Evolutionary conservation across 1,140 invertebrate species (phyloP).

Genomic region (Neodiprion lecontei): DNA sequence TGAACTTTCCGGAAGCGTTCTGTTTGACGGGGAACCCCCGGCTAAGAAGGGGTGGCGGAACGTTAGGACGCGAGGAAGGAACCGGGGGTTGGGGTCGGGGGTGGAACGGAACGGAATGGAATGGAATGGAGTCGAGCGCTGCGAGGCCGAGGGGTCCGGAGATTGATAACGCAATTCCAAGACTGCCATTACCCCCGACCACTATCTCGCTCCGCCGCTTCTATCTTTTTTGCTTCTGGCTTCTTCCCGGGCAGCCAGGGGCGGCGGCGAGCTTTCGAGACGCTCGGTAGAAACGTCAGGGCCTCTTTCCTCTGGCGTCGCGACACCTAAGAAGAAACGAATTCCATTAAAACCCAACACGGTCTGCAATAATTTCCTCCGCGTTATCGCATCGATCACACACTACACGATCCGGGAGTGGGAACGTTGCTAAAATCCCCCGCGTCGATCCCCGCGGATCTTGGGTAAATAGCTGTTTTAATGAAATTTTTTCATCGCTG

Average conservation of each 20-base stretch:
- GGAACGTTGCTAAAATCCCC: too few relatives aligned
- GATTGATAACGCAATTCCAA: slow-evolving; percentile 65
- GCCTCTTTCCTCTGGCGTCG: slow-evolving; percentile 14
- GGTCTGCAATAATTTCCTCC: neutral
- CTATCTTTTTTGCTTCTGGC: slow-evolving; percentile 53
- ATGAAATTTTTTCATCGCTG: too few relatives aligned
- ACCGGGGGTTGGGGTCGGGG: slow-evolving; percentile 34
- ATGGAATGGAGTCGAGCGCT: slow-evolving; percentile 54
- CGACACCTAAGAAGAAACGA: neutral
- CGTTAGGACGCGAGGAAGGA: slow-evolving; percentile 22
- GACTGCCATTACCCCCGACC: slow-evolving; percentile 61
- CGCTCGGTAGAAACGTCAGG: slow-evolving; percentile 39
- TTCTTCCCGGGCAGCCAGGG: slow-evolving; percentile 39
- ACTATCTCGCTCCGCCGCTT: slow-evolving; percentile 51
- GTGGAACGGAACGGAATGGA: slow-evolving; percentile 51
- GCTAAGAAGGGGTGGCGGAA: slow-evolving; percentile 28
- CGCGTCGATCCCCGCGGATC: too few relatives aligned
- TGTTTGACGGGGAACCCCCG: slow-evolving; percentile 43
- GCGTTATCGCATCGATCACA: neutral
- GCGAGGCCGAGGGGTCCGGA: slow-evolving; percentile 49
- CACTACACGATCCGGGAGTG: neutral
- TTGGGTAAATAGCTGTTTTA: too few relatives aligned
- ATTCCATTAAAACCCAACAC: slow-evolving; percentile 1
- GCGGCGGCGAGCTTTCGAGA: slow-evolving; percentile 56
- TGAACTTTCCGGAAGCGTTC: slow-evolving; percentile 48